phyloP scores from a whole-genome alignment of 1,140 invertebrate species.

The Neodiprion pinetum region DNA sequence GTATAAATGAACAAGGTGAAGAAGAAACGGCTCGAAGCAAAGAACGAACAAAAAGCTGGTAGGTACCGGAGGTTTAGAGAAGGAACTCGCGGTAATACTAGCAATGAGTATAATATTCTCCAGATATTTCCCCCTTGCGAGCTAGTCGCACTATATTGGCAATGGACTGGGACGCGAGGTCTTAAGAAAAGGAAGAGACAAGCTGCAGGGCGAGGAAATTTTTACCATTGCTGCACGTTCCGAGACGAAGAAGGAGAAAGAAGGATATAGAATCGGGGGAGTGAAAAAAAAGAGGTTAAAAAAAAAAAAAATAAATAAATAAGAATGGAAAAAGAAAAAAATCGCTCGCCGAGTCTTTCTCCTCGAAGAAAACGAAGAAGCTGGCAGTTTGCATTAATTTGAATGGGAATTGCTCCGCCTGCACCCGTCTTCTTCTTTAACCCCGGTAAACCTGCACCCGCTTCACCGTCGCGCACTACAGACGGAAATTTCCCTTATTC shows the following conservation, averaged over 20 bases:
- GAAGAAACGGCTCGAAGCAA: no score
- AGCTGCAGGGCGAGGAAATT: no score
- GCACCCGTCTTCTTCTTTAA: background rate
- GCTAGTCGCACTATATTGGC: no score
- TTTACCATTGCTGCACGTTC: no score
- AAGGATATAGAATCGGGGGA: slow-evolving; percentile 20
- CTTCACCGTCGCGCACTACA: background rate
- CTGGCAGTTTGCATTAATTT: slow-evolving; percentile 48
- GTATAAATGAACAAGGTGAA: no score
- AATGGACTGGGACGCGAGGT: no score
- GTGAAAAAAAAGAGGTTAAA: slow-evolving; percentile 10
- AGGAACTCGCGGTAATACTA: no score
- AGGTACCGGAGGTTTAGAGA: no score
- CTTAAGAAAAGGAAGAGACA: no score
- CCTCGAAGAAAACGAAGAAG: slow-evolving; percentile 26
- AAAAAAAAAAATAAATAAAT: slow-evolving; percentile 12
- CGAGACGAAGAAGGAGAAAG: slow-evolving; percentile 25
- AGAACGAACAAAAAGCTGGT: no score
- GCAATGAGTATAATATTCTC: no score
- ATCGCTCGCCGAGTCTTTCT: slow-evolving; percentile 36
- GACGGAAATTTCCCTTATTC: background rate
- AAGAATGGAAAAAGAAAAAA: slow-evolving; percentile 31
- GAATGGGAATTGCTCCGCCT: slow-evolving; percentile 43
- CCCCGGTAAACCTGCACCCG: slow-evolving; percentile 7
- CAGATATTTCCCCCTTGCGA: no score